A percentile compares a stretch with the other conserved stretches of the same genome.
These are phyloP conservation scores for Sylvilagus floridanus DNA, from an alignment of 2,797 vertebrate species.

Conservation along the genomic window DNA sequence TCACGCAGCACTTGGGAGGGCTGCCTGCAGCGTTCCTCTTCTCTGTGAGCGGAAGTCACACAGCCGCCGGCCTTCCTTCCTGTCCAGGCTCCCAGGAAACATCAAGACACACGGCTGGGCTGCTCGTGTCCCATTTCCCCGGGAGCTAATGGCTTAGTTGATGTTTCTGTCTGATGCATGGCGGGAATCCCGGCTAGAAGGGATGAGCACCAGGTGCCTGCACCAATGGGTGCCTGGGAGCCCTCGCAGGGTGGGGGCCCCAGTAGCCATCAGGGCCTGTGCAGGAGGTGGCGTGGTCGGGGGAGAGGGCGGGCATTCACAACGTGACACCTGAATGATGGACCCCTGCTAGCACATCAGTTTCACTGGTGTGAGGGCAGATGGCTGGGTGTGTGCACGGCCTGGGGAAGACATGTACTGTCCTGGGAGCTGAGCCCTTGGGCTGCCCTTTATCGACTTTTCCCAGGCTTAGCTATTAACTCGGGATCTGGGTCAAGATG, in stretches of 20 bases:
- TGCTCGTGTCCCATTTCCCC: background rate
- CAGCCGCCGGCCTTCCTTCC: background rate
- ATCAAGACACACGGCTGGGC: background rate
- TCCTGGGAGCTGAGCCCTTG: no score
- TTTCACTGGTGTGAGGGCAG: background rate
- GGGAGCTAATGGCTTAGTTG: background rate
- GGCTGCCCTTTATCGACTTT: background rate
- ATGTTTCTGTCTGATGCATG: background rate
- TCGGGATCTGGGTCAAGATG: background rate
- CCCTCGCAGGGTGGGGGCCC: background rate
- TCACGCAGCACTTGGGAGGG: background rate
- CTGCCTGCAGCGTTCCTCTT: background rate
- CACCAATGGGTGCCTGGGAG: background rate
- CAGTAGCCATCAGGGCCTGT: background rate
- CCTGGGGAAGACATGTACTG: background rate
- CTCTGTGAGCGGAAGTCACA: background rate
- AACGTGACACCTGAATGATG: background rate
- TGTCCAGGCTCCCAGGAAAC: background rate
- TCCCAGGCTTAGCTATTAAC: background rate
- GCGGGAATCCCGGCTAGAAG: background rate
- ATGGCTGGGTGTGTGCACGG: background rate
- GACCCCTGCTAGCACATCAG: background rate
- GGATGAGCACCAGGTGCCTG: fast-evolving
- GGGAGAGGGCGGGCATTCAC: background rate
- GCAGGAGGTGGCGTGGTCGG: background rate